A percentile compares a stretch with the other conserved stretches of the same genome.
These are phyloP conservation scores for Antigone vipio DNA, from an alignment of 2,113 vertebrate species.

Conservation along the genomic window DNA sequence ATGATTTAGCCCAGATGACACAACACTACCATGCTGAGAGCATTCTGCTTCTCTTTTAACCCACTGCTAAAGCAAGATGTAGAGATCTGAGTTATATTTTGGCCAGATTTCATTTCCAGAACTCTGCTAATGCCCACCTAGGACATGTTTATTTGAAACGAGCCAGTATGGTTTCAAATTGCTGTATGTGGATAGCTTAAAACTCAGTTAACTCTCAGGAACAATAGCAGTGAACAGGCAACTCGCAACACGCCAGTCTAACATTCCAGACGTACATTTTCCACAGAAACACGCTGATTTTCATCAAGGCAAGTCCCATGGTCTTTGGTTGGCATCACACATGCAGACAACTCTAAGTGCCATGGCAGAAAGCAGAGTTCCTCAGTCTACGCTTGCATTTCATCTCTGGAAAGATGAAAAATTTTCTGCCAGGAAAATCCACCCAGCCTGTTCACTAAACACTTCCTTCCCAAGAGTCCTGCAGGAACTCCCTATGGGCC, in stretches of 20 bases:
- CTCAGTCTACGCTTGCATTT: neutral
- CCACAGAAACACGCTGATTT: neutral
- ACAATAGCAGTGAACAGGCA: neutral
- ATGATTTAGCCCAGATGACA: neutral
- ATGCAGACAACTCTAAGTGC: neutral
- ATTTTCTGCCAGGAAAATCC: neutral
- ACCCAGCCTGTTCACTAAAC: neutral
- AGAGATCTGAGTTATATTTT: neutral
- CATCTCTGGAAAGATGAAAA: neutral
- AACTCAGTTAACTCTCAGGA: neutral
- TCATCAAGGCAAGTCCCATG: neutral
- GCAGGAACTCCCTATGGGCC: neutral
- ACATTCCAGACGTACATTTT: neutral
- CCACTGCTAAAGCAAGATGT: neutral
- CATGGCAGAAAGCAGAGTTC: neutral
- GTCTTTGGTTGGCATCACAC: neutral
- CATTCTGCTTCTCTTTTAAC: neutral
- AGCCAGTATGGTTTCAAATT: neutral
- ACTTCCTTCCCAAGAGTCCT: neutral
- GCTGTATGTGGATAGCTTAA: neutral
- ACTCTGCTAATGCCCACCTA: neutral
- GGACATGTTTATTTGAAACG: neutral
- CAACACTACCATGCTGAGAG: neutral
- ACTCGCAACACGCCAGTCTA: neutral
- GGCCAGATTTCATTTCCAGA: neutral